Evolutionary conservation across 2,888 invertebrate species (phyloP).

Genomic region (Drosophila meridiana): DNA sequence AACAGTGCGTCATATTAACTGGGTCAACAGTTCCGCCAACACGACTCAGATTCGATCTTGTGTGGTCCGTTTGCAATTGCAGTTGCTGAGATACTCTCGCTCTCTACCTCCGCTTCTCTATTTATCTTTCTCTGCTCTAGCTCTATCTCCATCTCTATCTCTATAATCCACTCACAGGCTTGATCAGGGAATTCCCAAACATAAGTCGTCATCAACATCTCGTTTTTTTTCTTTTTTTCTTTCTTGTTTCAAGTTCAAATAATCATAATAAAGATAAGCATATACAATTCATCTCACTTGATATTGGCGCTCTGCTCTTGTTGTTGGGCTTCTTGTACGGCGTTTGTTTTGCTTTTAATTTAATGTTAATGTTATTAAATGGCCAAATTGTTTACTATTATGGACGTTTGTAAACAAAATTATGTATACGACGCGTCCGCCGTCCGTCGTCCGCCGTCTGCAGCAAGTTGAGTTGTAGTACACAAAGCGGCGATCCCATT

Average conservation of each 20-base stretch:
- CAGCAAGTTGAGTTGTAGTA: constrained; percentile 60
- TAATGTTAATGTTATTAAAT: constrained; percentile 83
- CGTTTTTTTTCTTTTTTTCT: constrained; percentile 8
- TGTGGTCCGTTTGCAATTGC: constrained; percentile 22
- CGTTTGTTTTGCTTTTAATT: constrained; percentile 80
- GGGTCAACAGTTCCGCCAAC: constrained; percentile 68
- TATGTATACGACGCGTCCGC: constrained; percentile 76
- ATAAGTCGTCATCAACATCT: constrained; percentile 76
- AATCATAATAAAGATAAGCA: constrained; percentile 79
- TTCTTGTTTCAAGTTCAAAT: constrained; percentile 71
- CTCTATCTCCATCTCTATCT: not conserved
- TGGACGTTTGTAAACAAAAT: constrained; percentile 79
- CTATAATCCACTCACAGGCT: not conserved
- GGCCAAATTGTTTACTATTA: constrained; percentile 82
- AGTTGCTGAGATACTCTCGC: not conserved
- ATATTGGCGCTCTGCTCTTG: constrained; percentile 16
- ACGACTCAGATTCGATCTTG: constrained; percentile 8
- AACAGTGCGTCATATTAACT: constrained; percentile 59
- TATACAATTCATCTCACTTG: constrained; percentile 45
- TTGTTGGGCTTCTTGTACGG: constrained; percentile 60
- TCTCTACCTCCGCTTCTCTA: not conserved
- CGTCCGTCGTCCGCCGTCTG: constrained; percentile 44
- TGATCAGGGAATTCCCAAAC: constrained; percentile 81
- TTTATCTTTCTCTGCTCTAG: not conserved
- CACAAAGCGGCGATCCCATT: constrained; percentile 65